These are phyloP conservation scores for Lynx canadensis DNA, from an alignment of 2,113 vertebrate genomes.

Conservation along the genomic window DNA sequence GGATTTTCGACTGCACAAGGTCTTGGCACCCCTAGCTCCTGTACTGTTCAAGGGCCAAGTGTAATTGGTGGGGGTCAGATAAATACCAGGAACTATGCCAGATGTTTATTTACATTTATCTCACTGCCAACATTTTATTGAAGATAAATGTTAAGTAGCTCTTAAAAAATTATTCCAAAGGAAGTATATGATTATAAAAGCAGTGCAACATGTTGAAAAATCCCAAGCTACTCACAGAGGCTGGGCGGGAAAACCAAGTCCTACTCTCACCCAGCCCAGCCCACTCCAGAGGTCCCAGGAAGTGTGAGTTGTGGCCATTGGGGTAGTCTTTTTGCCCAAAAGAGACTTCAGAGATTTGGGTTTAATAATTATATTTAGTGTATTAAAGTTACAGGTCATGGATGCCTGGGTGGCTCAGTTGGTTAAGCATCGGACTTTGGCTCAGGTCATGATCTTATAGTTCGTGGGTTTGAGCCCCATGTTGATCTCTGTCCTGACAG, in stretches of 20 bases:
- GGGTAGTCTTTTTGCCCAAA: background rate
- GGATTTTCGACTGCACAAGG: background rate
- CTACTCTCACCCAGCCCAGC: background rate
- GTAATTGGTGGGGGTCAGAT: background rate
- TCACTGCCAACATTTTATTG: background rate
- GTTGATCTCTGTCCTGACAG: too few relatives aligned
- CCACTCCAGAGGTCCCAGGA: too few relatives aligned
- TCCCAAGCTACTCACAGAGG: background rate
- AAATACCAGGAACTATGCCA: background rate
- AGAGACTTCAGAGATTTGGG: background rate
- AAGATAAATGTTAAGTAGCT: background rate
- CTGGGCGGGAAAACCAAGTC: background rate
- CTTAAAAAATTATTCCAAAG: background rate
- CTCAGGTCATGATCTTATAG: too few relatives aligned
- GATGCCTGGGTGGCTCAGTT: too few relatives aligned
- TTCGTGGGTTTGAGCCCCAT: too few relatives aligned
- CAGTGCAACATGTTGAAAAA: background rate
- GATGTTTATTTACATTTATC: background rate
- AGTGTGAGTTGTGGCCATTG: background rate
- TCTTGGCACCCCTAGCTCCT: background rate
- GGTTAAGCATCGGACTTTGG: too few relatives aligned
- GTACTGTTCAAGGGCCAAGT: background rate
- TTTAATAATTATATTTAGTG: background rate
- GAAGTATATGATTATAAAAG: background rate
- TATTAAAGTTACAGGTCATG: background rate